Conservation (phyloP, 2,888 invertebrate species). For the Stenoptilia bipunctidactyla region DNA sequence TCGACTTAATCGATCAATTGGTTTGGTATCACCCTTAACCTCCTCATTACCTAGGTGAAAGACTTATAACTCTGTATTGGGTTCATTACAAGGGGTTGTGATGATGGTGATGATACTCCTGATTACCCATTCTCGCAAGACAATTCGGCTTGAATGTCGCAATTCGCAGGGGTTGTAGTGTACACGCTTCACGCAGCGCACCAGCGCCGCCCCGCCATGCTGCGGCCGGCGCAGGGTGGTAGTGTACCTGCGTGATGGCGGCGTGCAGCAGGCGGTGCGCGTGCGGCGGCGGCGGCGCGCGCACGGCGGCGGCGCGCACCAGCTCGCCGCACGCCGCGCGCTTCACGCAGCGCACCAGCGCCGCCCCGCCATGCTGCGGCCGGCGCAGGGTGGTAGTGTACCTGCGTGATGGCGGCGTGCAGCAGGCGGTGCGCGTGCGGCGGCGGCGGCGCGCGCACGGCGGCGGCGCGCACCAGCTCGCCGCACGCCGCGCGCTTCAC, state of each 20-base stretch:
- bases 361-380: neutral
- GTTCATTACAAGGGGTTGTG: too few species aligned
- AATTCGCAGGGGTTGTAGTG: too few species aligned
- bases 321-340: neutral
- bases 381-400: neutral
- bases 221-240: neutral
- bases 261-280: slow-evolving; percentile 41
- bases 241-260: slow-evolving; percentile 8
- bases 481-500: slow-evolving; percentile 3
- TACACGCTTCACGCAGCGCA: too few species aligned
- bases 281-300: slow-evolving; percentile 23
- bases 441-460: slow-evolving; percentile 23
- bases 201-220: too few species aligned
- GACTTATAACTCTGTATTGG: too few species aligned
- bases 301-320: slow-evolving; percentile 18
- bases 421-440: slow-evolving; percentile 41
- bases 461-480: slow-evolving; percentile 8
- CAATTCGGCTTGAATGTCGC: too few species aligned
- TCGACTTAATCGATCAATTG: too few species aligned
- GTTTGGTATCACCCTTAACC: too few species aligned
- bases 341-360: too few species aligned
- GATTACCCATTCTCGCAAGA: too few species aligned
- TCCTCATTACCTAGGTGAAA: too few species aligned
- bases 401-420: slow-evolving; percentile 19
- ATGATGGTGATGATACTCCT: too few species aligned